Conservation (phyloP, 2,797 vertebrate species). For the Taenioides sp. region DNA sequence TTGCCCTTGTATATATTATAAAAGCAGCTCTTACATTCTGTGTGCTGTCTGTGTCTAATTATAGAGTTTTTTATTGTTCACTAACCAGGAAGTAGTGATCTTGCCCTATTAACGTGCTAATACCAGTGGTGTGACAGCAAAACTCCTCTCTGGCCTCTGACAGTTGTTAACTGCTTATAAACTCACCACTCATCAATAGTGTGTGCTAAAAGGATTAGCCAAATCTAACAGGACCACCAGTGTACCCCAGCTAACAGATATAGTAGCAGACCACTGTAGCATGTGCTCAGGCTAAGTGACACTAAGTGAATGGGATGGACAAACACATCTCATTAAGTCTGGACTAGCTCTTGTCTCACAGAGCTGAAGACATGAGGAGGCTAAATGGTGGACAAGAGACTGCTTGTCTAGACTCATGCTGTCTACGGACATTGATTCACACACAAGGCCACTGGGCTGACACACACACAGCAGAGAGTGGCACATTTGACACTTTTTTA, state of each 20-base stretch:
- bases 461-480: conserved; percentile 31
- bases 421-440: conserved; percentile 58
- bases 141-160: no score
- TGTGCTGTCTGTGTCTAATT: no score
- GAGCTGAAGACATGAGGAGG: conserved; percentile 43
- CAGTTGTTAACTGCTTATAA: no score
- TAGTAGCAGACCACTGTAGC: conserved; percentile 15
- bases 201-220: conserved; percentile 29
- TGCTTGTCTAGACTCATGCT: conserved; percentile 52
- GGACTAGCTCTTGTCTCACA: conserved; percentile 41
- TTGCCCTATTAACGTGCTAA: no score
- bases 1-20: no score
- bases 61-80: no score
- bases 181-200: conserved; percentile 17
- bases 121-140: no score
- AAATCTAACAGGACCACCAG: conserved; percentile 1
- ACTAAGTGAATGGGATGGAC: conserved; percentile 41
- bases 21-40: no score
- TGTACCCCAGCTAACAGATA: neutral
- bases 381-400: conserved; percentile 46
- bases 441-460: conserved; percentile 43
- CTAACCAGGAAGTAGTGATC: no score
- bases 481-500: conserved; percentile 19
- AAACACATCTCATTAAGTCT: conserved; percentile 54
- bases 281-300: conserved; percentile 22